A percentile compares a stretch with the other conserved stretches of the same genome.
These are phyloP conservation scores for Elgaria multicarinata DNA, from an alignment of 2,113 vertebrate genomes.

Conservation along the genomic window DNA sequence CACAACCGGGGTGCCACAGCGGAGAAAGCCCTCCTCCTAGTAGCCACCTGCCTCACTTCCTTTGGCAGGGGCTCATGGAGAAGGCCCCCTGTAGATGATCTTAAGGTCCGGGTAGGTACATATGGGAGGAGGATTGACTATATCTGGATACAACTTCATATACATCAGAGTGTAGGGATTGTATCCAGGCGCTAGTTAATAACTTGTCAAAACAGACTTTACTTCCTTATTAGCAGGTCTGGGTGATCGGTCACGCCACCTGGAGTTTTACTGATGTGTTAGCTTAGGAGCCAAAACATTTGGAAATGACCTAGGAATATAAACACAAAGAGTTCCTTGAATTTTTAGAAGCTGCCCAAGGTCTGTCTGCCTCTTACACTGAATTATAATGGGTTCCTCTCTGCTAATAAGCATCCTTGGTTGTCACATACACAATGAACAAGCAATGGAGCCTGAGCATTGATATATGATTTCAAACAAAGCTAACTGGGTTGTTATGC, in stretches of 20 bases:
- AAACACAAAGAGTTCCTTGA: neutral
- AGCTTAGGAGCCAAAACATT: conserved; percentile 28
- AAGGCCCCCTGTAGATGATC: too few relatives aligned
- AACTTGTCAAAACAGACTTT: conserved; percentile 9
- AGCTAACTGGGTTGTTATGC: neutral
- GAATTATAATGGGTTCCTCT: conserved; percentile 14
- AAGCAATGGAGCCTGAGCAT: neutral
- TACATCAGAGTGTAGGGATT: conserved; percentile 54
- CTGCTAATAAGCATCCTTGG: conserved; percentile 29
- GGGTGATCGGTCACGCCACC: conserved; percentile 30
- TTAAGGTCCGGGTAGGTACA: too few relatives aligned
- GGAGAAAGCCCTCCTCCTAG: too few relatives aligned
- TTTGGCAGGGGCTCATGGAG: too few relatives aligned
- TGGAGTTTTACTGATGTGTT: conserved; percentile 51
- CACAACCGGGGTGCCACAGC: too few relatives aligned
- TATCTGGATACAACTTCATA: conserved; percentile 31
- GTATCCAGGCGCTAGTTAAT: conserved; percentile 38
- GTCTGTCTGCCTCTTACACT: neutral
- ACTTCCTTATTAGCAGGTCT: conserved; percentile 44
- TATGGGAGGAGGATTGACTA: too few relatives aligned
- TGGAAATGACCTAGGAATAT: neutral
- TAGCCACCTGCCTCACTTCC: too few relatives aligned
- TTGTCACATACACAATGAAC: conserved; percentile 1
- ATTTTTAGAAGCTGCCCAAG: neutral
- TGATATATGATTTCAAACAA: neutral